These are phyloP conservation scores for Diarsia rubi DNA, from an alignment of 2,888 invertebrate genomes.

Conservation along the genomic window DNA sequence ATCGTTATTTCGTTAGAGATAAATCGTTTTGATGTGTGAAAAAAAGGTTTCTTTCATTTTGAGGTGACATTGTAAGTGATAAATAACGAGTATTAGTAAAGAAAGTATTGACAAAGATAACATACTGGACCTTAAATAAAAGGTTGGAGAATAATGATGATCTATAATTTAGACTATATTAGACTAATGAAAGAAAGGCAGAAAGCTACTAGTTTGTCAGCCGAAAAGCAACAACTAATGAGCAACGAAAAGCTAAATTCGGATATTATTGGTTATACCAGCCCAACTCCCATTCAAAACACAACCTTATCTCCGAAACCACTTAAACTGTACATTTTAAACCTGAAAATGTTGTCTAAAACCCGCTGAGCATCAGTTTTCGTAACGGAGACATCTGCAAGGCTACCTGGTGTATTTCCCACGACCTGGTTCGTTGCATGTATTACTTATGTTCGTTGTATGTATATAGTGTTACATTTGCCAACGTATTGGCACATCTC, in stretches of 20 bases:
- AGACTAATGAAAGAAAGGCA: neutral
- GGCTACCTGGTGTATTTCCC: conserved; percentile 60
- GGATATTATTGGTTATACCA: neutral
- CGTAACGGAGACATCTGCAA: conserved; percentile 52
- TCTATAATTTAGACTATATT: too few relatives aligned
- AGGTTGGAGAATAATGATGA: too few relatives aligned
- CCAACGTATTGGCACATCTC: conserved; percentile 62
- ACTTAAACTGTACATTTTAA: neutral
- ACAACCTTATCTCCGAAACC: neutral
- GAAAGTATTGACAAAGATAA: too few relatives aligned
- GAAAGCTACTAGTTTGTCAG: neutral
- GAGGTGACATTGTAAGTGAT: too few relatives aligned
- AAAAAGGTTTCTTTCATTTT: neutral
- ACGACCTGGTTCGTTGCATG: conserved; percentile 59
- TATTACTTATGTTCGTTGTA: conserved; percentile 41
- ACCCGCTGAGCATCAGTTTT: conserved; percentile 49
- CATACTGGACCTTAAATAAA: too few relatives aligned
- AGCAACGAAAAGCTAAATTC: neutral
- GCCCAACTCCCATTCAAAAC: neutral
- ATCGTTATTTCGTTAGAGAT: neutral
- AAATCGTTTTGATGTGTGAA: neutral
- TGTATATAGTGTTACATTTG: conserved; percentile 48
- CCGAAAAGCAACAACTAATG: neutral
- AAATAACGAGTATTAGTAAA: too few relatives aligned
- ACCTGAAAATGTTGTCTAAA: conserved; percentile 22